A percentile compares a stretch with the other conserved stretches of the same genome.
phyloP scores from a whole-genome alignment of 2,888 invertebrate species.

The Erebia epiphron region DNA sequence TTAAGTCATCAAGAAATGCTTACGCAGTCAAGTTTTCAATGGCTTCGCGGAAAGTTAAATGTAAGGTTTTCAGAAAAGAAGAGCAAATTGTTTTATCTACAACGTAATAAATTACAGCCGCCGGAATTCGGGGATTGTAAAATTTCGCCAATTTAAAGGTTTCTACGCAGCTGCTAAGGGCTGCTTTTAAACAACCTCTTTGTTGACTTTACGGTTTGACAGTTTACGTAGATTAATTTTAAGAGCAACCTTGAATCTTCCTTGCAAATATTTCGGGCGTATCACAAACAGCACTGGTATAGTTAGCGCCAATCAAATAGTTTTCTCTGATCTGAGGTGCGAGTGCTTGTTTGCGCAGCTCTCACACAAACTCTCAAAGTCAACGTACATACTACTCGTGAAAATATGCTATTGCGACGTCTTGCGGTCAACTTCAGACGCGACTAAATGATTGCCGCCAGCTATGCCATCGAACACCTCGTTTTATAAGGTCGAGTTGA shows the following conservation, averaged over 20 bases:
- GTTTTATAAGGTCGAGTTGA: too few relatives aligned
- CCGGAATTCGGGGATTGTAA: conserved; percentile 33
- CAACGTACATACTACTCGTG: too few relatives aligned
- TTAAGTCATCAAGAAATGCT: conserved; percentile 40
- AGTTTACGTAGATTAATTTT: conserved; percentile 4
- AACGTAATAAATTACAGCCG: conserved; percentile 36
- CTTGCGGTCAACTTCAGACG: too few relatives aligned
- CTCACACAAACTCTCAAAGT: too few relatives aligned
- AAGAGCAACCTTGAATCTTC: background rate
- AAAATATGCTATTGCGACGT: too few relatives aligned
- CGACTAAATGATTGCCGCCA: too few relatives aligned
- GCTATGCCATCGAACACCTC: too few relatives aligned
- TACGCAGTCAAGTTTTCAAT: conserved; percentile 37
- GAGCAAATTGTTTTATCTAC: conserved; percentile 38
- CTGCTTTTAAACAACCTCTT: conserved; percentile 5
- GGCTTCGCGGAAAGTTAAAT: conserved; percentile 44
- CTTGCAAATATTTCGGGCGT: too few relatives aligned
- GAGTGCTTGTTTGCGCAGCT: too few relatives aligned
- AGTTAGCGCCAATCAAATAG: too few relatives aligned
- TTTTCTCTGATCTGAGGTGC: too few relatives aligned
- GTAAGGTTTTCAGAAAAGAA: conserved; percentile 30
- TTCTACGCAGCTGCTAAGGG: conserved; percentile 31
- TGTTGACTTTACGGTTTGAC: background rate
- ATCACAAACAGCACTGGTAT: too few relatives aligned
- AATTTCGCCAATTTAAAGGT: conserved; percentile 38